phyloP scores from a whole-genome alignment of 2,888 invertebrate species.

The Tinea trinotella region DNA sequence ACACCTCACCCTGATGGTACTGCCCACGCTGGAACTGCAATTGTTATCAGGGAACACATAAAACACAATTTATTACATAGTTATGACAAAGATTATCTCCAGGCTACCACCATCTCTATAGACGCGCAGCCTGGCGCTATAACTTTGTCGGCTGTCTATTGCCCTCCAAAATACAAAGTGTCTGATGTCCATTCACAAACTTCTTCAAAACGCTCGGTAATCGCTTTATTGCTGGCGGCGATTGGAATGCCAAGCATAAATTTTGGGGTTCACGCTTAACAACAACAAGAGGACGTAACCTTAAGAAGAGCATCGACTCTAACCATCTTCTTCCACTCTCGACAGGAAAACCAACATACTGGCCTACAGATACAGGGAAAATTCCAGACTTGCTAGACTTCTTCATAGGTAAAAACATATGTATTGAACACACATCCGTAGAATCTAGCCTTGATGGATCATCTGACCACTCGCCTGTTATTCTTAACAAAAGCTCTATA shows the following conservation, averaged over 20 bases:
- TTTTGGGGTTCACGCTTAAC: slow-evolving; percentile 25
- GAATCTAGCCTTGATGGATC: slow-evolving; percentile 24
- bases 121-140: slow-evolving; percentile 12
- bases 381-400: slow-evolving; percentile 23
- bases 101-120: slow-evolving; percentile 22
- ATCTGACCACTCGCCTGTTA: slow-evolving; percentile 26
- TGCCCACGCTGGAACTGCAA: slow-evolving; percentile 25
- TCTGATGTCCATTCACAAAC: slow-evolving; percentile 18
- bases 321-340: slow-evolving; percentile 22
- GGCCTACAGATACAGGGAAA: slow-evolving; percentile 24
- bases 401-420: slow-evolving; percentile 16
- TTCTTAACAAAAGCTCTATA: slow-evolving; percentile 23
- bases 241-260: slow-evolving; percentile 26
- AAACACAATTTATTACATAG: slow-evolving; percentile 22
- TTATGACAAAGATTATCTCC: slow-evolving; percentile 23
- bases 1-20: slow-evolving; percentile 25
- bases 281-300: slow-evolving; percentile 23
- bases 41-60: slow-evolving; percentile 24
- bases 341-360: slow-evolving; percentile 25
- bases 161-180: slow-evolving; percentile 23
- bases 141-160: slow-evolving; percentile 20
- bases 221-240: slow-evolving; percentile 23
- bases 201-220: slow-evolving; percentile 23
- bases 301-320: slow-evolving; percentile 22
- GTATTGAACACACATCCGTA: slow-evolving; percentile 8